Conservation (phyloP, 2,888 invertebrate species). For the Drosophila longiperda region DNA sequence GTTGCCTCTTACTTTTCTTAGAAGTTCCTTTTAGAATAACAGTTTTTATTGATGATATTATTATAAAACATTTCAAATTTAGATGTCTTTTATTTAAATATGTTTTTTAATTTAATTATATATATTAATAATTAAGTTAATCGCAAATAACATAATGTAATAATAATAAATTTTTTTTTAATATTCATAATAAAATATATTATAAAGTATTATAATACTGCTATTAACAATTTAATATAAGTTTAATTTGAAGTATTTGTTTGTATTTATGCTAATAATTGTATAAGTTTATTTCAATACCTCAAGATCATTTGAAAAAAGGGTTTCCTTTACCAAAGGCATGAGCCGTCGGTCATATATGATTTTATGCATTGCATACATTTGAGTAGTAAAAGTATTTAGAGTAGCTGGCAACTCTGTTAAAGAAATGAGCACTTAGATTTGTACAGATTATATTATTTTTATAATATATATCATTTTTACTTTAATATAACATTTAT, state of each 20-base stretch:
- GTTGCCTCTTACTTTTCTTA: background rate
- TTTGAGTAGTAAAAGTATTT: background rate
- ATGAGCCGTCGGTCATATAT: no score
- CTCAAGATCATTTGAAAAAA: no score
- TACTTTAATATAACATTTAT: background rate
- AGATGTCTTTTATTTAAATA: background rate
- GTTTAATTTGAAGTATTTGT: no score
- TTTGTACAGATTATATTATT: background rate
- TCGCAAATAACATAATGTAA: no score
- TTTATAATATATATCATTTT: no score
- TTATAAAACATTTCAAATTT: background rate
- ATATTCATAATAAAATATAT: no score
- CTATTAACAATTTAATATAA: no score
- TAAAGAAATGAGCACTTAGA: background rate
- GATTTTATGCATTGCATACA: background rate
- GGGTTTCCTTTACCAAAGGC: no score
- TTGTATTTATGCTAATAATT: background rate
- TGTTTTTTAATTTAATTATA: background rate
- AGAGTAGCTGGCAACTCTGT: background rate
- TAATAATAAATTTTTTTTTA: no score
- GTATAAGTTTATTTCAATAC: no score
- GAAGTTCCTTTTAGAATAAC: background rate
- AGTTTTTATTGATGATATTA: background rate
- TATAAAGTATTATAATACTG: no score
- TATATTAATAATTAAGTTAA: background rate